A percentile compares a stretch with the other conserved stretches of the same genome.
These are phyloP conservation scores for Cyclura pinguis DNA, from an alignment of 2,797 vertebrate species.

Conservation along the genomic window DNA sequence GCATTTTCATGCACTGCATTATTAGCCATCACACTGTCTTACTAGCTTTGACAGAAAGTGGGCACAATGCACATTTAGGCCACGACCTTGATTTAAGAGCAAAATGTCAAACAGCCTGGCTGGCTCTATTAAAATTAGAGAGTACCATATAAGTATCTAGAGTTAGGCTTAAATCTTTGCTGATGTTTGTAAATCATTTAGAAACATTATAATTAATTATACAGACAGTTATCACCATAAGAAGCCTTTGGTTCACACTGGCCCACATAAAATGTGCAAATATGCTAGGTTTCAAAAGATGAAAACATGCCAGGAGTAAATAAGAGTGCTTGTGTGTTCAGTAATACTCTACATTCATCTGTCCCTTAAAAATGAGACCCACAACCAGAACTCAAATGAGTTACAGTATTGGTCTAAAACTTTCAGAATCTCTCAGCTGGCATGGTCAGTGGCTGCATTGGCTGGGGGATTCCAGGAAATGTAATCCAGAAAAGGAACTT, in stretches of 20 bases:
- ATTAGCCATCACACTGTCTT: slow-evolving; percentile 57
- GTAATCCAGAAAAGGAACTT: too few relatives aligned
- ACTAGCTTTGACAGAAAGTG: slow-evolving; percentile 34
- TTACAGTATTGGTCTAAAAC: too few relatives aligned
- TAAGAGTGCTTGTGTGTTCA: background rate
- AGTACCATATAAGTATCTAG: slow-evolving; percentile 38
- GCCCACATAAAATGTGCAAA: background rate
- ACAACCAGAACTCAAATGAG: background rate
- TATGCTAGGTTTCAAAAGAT: background rate
- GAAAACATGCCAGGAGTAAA: background rate
- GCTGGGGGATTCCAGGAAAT: too few relatives aligned
- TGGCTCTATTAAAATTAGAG: slow-evolving; percentile 60
- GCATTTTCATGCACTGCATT: slow-evolving; percentile 52
- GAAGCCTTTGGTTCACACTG: slow-evolving; percentile 31
- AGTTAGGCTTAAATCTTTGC: slow-evolving; percentile 58
- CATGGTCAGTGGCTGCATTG: too few relatives aligned
- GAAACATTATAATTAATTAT: slow-evolving; percentile 44
- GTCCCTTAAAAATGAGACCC: background rate
- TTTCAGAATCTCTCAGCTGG: too few relatives aligned
- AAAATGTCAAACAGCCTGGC: slow-evolving; percentile 74
- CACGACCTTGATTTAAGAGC: slow-evolving; percentile 58
- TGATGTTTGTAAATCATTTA: slow-evolving; percentile 58
- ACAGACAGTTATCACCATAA: slow-evolving; percentile 18
- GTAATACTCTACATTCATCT: background rate
- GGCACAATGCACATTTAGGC: slow-evolving; percentile 24